Evolutionary conservation across 2,797 vertebrate species (phyloP), one percentile per base, ranked within the genome.

Genomic region (Neoniphon sammara): DNA sequence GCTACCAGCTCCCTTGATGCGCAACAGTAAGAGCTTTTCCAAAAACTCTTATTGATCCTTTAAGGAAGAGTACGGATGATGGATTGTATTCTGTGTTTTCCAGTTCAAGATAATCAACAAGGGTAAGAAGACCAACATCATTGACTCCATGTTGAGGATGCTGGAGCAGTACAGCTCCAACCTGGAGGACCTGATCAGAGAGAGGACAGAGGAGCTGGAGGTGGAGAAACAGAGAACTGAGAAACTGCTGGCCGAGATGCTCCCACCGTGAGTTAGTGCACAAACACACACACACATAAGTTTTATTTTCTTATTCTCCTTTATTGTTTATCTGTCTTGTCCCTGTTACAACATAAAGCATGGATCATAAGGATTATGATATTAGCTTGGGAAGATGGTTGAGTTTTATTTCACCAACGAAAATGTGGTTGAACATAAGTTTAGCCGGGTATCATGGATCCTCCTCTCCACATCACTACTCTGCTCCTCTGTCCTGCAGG

Each of bases 91-190:
- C 18, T 77, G 10, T 62, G 2, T 78, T 49, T 30, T 77, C 23
- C 64, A 95, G 95, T 95, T 95, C 85, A 95, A 95, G 86, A 87
- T 93, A 30, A 95, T 95, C 77, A 95, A 95, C 91, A 95, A 95
- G 77, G 95, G 95, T 10, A 95, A 95, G 81, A 95, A 95, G 89
- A 95, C 95, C 30, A 95, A 95, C 87, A 95, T 95, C 71, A 95
- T 95, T 2, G 95, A 95, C 86, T 95, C 95, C 27, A 95, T 95
- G 94, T 82, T 95, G 85, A 91, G 95, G 64, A 95, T 95, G 94
- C 79, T 95, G 85, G 95, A 95, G 87, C 95, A 95, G 89, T 95
- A 95, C 87, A 94, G 93, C 75, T 95, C 94, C 58, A 95, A 95
- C 82, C 90, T 95, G 63, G 95, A 95, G 80, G 94, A 95, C 60